phyloP scores from a whole-genome alignment of 2,888 invertebrate species.

The Patella ulyssiponensis region DNA sequence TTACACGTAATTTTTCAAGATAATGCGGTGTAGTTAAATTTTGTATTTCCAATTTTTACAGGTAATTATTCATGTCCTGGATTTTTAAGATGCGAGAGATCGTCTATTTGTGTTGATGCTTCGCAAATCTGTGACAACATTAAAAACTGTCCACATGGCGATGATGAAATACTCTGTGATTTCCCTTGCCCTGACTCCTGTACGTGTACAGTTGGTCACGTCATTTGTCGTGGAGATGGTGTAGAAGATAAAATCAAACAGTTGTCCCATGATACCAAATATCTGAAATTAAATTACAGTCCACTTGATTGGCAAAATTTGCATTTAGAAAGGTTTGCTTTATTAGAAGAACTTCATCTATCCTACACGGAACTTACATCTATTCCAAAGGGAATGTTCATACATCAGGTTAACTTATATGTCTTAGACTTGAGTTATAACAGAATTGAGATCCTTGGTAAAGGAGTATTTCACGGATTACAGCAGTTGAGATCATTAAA shows the following conservation, averaged over 20 bases:
- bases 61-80: slow-evolving; percentile 20
- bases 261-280: background rate
- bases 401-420: background rate
- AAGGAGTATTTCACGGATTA: background rate
- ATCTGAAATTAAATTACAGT: background rate
- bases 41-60: background rate
- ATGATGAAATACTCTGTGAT: slow-evolving; percentile 23
- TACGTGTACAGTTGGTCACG: slow-evolving; percentile 9
- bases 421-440: slow-evolving; percentile 22
- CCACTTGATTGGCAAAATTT: background rate
- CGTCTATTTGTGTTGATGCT: slow-evolving; percentile 12
- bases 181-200: background rate
- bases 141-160: slow-evolving; percentile 17
- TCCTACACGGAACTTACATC: background rate
- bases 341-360: slow-evolving; percentile 5
- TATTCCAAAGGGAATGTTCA: background rate
- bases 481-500: slow-evolving; percentile 14
- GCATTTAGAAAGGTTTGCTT: background rate
- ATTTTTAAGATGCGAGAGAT: slow-evolving; percentile 20
- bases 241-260: slow-evolving; percentile 4
- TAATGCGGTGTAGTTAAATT: too few species aligned
- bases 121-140: slow-evolving; percentile 21
- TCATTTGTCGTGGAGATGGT: background rate
- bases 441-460: background rate
- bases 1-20: too few species aligned